Base-by-base conservation (phyloP, 2,888 invertebrate species). In the Hypomecis atomaria region DNA sequence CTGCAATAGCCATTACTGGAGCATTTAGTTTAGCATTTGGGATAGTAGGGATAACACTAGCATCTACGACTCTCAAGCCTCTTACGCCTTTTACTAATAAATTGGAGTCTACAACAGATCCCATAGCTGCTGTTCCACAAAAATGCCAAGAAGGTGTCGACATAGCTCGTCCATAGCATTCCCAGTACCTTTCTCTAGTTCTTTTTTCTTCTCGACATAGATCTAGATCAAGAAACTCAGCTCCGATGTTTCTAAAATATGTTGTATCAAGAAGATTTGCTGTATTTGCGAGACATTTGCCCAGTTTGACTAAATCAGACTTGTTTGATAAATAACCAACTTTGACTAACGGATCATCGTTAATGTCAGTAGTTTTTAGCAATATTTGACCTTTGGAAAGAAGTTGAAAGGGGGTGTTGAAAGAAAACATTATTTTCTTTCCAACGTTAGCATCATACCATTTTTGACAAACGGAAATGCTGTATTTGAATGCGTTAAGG, bases 51-150 rank as follows among this genome's bases (percentile, higher is more conserved):
- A 95, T 78, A 0, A 71, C 66, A 54, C 80, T 79, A 4, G 78
- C 75, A 54, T 84, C 84, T 0, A 76, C 74, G 0, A 83, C 79
- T 7, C 83, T 72, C 4, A 84, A 56, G 0, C 59, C 60, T 4
- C 63, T 9, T 0, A 80, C 60, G 0, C 75, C 78, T 8, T 53
- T 53, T 0, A 83, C 82, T 0, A 47, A 49, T 6, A 96, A 81
- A 34, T 94, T 77, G 0, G 94, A 90, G 81, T 95, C 95, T 0
- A 96, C 94, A 0, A 96, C 96, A 0, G 95, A 93, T 0, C 96
- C 96, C 96, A 97, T 96, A 77, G 96, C 95, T 57, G 94, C 94
- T 0, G 96, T 96, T 0, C 96, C 94, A 0, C 93, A 88, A 0
- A 94, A 95, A 82, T 96, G 96, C 78, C 95, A 96, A 60, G 95